Conservation (phyloP, 2,113 vertebrate species). For the Ammodytes marinus region DNA sequence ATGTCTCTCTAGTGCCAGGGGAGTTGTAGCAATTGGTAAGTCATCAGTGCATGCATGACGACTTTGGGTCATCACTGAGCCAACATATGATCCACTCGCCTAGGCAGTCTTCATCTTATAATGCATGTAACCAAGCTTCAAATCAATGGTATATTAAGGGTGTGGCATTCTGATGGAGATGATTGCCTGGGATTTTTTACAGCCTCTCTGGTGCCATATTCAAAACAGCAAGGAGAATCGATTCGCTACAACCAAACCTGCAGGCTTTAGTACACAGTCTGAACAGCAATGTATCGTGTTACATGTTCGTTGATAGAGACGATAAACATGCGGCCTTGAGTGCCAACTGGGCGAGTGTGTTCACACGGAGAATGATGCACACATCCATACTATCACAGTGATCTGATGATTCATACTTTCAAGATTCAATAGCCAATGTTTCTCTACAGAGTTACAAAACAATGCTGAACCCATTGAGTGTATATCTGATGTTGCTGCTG, state of each 20-base stretch:
- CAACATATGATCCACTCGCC: slow-evolving; percentile 66
- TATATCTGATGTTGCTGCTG: neutral
- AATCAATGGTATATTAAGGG: slow-evolving; percentile 76
- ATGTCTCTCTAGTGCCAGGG: slow-evolving; percentile 60
- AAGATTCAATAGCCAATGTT: slow-evolving; percentile 14
- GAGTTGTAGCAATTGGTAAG: slow-evolving; percentile 63
- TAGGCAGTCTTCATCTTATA: slow-evolving; percentile 24
- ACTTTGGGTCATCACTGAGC: slow-evolving; percentile 64
- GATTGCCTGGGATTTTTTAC: slow-evolving; percentile 43
- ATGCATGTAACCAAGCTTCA: slow-evolving; percentile 74
- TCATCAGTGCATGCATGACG: slow-evolving; percentile 67
- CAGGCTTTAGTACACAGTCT: slow-evolving; percentile 40
- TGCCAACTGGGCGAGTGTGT: slow-evolving; percentile 7
- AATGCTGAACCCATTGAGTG: slow-evolving; percentile 42
- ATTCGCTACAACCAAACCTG: slow-evolving; percentile 52
- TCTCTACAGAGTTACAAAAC: slow-evolving; percentile 32
- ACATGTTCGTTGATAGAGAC: slow-evolving; percentile 44
- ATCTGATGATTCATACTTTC: slow-evolving; percentile 45
- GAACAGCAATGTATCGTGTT: slow-evolving; percentile 50
- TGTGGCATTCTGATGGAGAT: slow-evolving; percentile 57
- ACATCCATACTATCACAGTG: slow-evolving; percentile 14
- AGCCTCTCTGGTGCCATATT: slow-evolving; percentile 44
- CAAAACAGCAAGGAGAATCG: slow-evolving; percentile 62
- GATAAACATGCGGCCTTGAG: slow-evolving; percentile 45
- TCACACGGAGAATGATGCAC: neutral